Conservation (phyloP, 2,113 vertebrate species). For the Varanus komodoensis region DNA sequence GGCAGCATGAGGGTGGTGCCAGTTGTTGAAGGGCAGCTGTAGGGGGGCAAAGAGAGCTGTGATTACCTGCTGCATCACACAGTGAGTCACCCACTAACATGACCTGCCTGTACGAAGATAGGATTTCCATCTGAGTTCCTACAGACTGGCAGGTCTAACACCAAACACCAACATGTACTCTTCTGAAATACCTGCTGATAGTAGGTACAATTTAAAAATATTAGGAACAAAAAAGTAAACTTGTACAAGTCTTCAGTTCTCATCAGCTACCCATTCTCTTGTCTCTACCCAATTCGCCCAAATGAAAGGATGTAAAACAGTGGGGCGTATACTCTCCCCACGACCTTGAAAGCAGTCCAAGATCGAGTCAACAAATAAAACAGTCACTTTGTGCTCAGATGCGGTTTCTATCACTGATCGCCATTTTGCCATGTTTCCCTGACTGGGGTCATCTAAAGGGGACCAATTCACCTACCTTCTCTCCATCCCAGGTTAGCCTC, state of each 20-base stretch:
- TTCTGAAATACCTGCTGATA: neutral
- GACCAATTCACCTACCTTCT: too few relatives aligned
- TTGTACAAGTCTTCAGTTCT: too few relatives aligned
- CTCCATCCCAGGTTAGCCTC: too few relatives aligned
- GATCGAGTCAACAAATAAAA: neutral
- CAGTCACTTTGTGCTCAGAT: too few relatives aligned
- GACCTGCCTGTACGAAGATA: neutral
- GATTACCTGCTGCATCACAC: too few relatives aligned
- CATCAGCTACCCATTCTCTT: neutral
- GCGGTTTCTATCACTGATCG: neutral
- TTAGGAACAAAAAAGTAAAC: too few relatives aligned
- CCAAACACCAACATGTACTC: neutral
- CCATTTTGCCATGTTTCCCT: neutral
- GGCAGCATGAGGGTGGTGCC: too few relatives aligned
- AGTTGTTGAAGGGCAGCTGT: too few relatives aligned
- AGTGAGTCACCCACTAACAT: neutral
- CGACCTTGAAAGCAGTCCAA: neutral
- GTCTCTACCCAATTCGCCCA: neutral
- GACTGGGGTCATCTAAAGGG: neutral
- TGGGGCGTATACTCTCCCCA: neutral
- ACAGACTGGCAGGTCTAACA: neutral
- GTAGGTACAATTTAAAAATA: neutral
- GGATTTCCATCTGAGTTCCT: neutral
- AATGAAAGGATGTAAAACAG: neutral
- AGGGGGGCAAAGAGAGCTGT: too few relatives aligned